These are phyloP conservation scores for Eupithecia dodoneata DNA, from an alignment of 2,888 invertebrate genomes.

Conservation along the genomic window DNA sequence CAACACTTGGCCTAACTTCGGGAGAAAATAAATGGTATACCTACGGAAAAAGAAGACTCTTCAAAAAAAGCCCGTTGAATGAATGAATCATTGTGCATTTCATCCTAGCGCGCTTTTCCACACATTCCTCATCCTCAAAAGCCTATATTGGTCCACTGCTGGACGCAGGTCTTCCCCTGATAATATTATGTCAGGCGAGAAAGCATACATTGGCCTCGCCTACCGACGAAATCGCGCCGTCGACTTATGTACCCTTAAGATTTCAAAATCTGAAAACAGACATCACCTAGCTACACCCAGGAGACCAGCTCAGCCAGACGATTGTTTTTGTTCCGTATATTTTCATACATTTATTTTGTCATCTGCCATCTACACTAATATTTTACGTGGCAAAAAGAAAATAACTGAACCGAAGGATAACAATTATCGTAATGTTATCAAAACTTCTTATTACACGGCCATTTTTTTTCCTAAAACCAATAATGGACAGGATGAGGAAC, in stretches of 20 bases:
- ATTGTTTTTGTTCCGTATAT: background rate
- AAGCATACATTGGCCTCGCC: too few relatives aligned
- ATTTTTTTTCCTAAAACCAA: constrained; percentile 10
- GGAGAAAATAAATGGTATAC: too few relatives aligned
- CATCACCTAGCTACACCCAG: background rate
- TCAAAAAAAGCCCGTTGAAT: too few relatives aligned
- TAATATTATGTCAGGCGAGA: too few relatives aligned
- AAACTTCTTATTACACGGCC: background rate
- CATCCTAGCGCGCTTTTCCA: too few relatives aligned
- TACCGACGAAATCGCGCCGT: too few relatives aligned
- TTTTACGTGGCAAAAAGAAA: background rate
- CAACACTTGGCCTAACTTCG: too few relatives aligned
- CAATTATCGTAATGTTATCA: background rate
- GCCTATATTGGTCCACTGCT: too few relatives aligned
- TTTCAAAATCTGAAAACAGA: background rate
- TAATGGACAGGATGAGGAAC: background rate
- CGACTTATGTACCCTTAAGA: background rate
- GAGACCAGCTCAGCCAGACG: background rate
- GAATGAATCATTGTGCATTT: too few relatives aligned
- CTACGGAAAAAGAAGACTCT: too few relatives aligned
- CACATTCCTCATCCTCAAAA: too few relatives aligned
- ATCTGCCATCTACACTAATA: background rate
- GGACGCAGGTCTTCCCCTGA: too few relatives aligned
- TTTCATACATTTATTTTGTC: background rate
- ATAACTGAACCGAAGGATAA: background rate